Base-by-base conservation (phyloP, 2,797 vertebrate genomes). In the Arrhamphus sclerolepis region DNA sequence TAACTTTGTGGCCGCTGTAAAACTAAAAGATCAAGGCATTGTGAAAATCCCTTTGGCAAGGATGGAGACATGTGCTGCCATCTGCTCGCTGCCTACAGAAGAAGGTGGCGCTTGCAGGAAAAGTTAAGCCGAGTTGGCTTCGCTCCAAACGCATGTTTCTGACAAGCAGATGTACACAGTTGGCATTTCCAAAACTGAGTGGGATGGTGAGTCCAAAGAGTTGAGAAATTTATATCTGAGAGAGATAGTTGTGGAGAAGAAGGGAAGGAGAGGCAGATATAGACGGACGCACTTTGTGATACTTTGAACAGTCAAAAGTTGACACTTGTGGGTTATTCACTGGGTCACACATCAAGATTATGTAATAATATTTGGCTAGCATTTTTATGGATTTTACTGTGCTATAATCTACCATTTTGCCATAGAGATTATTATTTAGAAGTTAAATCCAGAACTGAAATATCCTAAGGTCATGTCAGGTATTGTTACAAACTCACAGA, bases 111-210 rank as follows among this genome's bases (percentile, higher is more conserved):
- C 79, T 82, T 70, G 77, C 62, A 57, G 77, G 75, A 72, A 71
- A 78, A 80, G 74, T 78, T 83, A 82, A 81, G 77, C 70, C 41
- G 55, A 17, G 67, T 19, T 87, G 87, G 84, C 56, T 46, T 40
- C 6, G 6, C 19, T 61, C 80, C 81, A 87, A 77, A 83, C 67
- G 69, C 60, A 71, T 86, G 85, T 86, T 87, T 82, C 82, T 73
- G 80, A 88, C 75, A 17, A 72, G 65, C 31, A 53, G 72, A 80
- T 78, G 78, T 44, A 68, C 72, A 76, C 55, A 66, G 60, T 52
- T 40, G 47, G 70, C 69, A 76, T 60, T 56, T 66, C 70, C 51
- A 60, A 69, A 78, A 72, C 10, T 39, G 63, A 71, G 74, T 67
- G 56, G 62, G 51, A 47, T 1, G 64, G 46, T 2, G 49, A 69